These are phyloP conservation scores for Anoplophora glabripennis DNA, from an alignment of 1,140 invertebrate genomes.

Conservation along the genomic window DNA sequence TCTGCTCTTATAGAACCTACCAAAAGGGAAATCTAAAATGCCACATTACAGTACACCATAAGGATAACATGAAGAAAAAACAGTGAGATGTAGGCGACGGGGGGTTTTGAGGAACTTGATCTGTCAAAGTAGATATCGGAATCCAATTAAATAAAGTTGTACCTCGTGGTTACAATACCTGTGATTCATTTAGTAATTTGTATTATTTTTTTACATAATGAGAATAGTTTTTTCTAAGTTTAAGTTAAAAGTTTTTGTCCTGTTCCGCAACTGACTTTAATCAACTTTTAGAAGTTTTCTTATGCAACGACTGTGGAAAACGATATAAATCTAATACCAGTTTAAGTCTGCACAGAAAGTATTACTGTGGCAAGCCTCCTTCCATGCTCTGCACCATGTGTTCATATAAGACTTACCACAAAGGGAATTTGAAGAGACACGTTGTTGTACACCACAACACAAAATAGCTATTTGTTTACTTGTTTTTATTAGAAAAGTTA, in stretches of 20 bases:
- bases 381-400: slow-evolving; percentile 67
- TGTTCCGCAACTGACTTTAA: background rate
- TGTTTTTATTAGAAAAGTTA: no score
- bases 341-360: slow-evolving; percentile 49
- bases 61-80: no score
- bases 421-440: slow-evolving; percentile 56
- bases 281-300: background rate
- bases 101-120: no score
- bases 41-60: background rate
- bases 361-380: slow-evolving; percentile 61
- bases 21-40: background rate
- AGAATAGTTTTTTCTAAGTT: no score
- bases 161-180: no score
- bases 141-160: no score
- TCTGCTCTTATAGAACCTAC: background rate
- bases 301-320: slow-evolving; percentile 40
- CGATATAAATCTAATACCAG: slow-evolving; percentile 42
- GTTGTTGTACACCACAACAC: slow-evolving; percentile 37
- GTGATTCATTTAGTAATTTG: no score
- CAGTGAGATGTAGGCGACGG: no score
- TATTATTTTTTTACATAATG: no score
- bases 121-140: no score
- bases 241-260: no score
- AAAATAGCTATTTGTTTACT: no score
- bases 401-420: slow-evolving; percentile 56